These are phyloP conservation scores for Hylomyscus alleni DNA, from an alignment of 2,797 vertebrate species.

Conservation along the genomic window DNA sequence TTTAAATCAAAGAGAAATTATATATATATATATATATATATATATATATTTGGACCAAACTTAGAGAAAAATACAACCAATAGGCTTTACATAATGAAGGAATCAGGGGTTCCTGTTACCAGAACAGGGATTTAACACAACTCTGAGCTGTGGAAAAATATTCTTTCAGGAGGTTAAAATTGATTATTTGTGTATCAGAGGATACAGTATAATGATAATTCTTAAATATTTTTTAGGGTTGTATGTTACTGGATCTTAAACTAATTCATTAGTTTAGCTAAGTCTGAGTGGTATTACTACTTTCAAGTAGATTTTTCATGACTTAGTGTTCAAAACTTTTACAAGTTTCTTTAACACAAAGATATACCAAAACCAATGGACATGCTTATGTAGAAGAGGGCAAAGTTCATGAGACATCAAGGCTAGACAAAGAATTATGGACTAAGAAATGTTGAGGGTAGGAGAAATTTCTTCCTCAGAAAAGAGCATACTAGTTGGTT, in stretches of 20 bases:
- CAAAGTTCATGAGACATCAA: background rate
- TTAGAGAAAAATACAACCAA: constrained; percentile 21
- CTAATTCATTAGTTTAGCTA: background rate
- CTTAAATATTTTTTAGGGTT: background rate
- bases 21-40: too few species aligned
- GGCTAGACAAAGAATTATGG: background rate
- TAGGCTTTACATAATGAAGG: constrained; percentile 13
- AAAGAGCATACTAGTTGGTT: background rate
- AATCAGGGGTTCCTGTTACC: background rate
- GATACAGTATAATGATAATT: background rate
- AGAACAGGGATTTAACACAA: background rate
- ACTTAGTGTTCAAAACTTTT: background rate
- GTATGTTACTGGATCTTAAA: background rate
- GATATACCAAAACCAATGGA: background rate
- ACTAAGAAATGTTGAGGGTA: background rate
- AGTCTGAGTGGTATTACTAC: background rate
- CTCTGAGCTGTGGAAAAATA: background rate
- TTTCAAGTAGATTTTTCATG: constrained; percentile 6
- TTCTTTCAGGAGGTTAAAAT: background rate
- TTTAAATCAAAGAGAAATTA: constrained; percentile 16
- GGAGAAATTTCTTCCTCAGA: background rate
- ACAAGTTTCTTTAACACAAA: background rate
- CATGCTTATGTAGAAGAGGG: background rate
- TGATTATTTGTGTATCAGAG: background rate
- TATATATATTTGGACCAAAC: too few species aligned